Percentiles rank a stretch among this genome's conserved stretches.
These are phyloP conservation scores for Vicugna pacos DNA, from an alignment of 2,113 vertebrate genomes.

Conservation along the genomic window DNA sequence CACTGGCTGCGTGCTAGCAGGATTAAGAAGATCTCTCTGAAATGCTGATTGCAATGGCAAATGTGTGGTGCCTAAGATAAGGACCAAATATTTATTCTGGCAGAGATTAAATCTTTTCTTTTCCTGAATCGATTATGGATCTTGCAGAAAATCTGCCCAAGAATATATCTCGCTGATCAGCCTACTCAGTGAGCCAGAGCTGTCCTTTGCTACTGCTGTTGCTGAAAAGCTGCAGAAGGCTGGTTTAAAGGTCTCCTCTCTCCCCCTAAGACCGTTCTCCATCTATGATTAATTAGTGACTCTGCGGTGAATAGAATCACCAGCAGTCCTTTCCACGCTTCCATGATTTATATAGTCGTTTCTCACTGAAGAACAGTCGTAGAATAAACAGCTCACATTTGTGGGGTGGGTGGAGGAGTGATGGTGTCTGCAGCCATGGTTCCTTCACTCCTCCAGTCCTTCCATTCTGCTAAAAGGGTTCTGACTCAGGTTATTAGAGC, in stretches of 20 bases:
- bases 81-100: slow-evolving; percentile 75
- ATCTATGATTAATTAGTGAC: slow-evolving; percentile 76
- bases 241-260: slow-evolving; percentile 24
- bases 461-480: slow-evolving; percentile 23
- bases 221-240: slow-evolving; percentile 18
- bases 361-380: not conserved
- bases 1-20: not conserved
- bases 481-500: not conserved
- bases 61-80: slow-evolving; percentile 75
- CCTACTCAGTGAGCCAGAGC: slow-evolving; percentile 55
- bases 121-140: slow-evolving; percentile 73
- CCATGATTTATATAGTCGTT: slow-evolving; percentile 48
- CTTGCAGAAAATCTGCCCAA: slow-evolving; percentile 70
- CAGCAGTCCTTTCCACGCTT: not conserved
- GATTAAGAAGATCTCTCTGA: slow-evolving; percentile 41
- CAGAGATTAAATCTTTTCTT: slow-evolving; percentile 78
- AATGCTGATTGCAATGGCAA: slow-evolving; percentile 50
- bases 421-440: not conserved
- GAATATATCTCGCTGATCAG: slow-evolving; percentile 66
- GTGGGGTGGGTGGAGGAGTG: not conserved
- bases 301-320: slow-evolving; percentile 60
- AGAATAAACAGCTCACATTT: not conserved
- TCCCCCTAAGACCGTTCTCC: slow-evolving; percentile 30
- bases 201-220: not conserved
- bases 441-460: not conserved